Evolutionary conservation across 1,140 invertebrate species (phyloP).

Genomic region (Conus ventricosus): DNA sequence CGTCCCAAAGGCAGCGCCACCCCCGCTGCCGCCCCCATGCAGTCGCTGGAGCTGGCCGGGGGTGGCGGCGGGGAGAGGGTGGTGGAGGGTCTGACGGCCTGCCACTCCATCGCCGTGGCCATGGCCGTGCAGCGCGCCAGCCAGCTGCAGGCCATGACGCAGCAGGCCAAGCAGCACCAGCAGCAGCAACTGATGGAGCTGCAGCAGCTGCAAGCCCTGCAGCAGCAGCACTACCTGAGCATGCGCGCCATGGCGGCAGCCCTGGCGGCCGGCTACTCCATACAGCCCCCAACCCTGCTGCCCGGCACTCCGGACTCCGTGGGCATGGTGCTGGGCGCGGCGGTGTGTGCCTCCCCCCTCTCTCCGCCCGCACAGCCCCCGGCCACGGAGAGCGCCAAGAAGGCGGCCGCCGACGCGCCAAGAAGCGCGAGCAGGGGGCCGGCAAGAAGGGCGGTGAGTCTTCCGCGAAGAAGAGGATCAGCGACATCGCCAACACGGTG

Average conservation of each 20-base stretch:
- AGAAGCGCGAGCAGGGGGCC: neutral
- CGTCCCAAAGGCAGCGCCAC: neutral
- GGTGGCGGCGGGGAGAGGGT: neutral
- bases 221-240: constrained; percentile 12
- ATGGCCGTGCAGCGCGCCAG: neutral
- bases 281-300: neutral
- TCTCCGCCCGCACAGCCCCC: neutral
- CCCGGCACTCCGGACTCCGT: neutral
- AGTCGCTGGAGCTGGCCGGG: neutral
- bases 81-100: neutral
- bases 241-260: neutral
- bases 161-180: constrained; percentile 24
- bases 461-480: constrained; percentile 38
- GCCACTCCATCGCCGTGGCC: constrained; percentile 6
- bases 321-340: neutral
- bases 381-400: constrained; percentile 11
- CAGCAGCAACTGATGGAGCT: constrained; percentile 14
- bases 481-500: constrained; percentile 43
- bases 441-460: neutral
- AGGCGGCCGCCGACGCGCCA: neutral
- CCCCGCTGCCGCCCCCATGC: neutral
- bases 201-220: constrained; percentile 3
- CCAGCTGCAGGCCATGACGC: neutral
- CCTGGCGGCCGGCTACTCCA: neutral
- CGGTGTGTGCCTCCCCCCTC: neutral